phyloP scores from a whole-genome alignment of 2,888 invertebrate species.

The Heliconius erato region DNA sequence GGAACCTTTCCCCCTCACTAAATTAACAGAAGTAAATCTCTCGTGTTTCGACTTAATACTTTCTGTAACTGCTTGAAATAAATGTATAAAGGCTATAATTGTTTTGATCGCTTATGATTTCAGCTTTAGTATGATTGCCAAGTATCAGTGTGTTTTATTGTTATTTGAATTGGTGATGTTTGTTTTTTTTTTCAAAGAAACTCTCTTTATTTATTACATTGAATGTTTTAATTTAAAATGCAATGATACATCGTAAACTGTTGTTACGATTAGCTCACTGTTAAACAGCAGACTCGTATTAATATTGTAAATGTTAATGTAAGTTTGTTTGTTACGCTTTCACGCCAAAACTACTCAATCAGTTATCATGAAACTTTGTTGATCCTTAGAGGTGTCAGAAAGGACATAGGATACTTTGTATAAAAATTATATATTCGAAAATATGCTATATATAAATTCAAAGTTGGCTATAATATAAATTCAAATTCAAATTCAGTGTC shows the following conservation, averaged over 20 bases:
- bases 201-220: slow-evolving; percentile 15
- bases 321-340: no score
- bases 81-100: slow-evolving; percentile 50
- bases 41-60: slow-evolving; percentile 53
- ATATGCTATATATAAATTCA: no score
- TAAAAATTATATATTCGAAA: no score
- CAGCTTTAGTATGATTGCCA: slow-evolving; percentile 52
- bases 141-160: slow-evolving; percentile 47
- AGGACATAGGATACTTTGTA: no score
- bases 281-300: background rate
- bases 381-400: no score
- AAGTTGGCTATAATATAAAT: no score
- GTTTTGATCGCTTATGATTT: slow-evolving; percentile 48
- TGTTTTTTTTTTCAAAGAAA: slow-evolving; percentile 40
- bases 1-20: slow-evolving; percentile 68
- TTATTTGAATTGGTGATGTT: slow-evolving; percentile 41
- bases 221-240: slow-evolving; percentile 1
- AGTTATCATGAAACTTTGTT: no score
- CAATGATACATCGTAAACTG: background rate
- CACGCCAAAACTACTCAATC: no score
- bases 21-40: slow-evolving; percentile 76
- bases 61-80: slow-evolving; percentile 47
- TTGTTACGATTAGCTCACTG: background rate
- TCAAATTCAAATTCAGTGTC: no score
- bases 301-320: no score